Evolutionary conservation across 2,797 vertebrate species (phyloP).

Genomic region (Scyliorhinus canicula): DNA sequence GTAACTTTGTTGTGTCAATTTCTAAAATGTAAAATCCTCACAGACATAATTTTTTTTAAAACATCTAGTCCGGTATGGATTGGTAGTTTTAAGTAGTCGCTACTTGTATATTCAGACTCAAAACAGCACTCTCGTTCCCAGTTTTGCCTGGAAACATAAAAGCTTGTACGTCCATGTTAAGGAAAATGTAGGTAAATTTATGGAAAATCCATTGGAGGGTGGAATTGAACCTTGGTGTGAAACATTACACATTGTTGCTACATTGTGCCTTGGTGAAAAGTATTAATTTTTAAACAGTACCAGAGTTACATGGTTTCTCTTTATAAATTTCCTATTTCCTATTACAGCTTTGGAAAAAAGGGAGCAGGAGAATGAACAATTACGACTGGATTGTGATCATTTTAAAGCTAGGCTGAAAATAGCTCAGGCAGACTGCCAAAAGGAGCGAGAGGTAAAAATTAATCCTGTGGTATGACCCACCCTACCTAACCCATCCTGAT

Average conservation of each 20-base stretch:
- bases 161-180: background rate
- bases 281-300: background rate
- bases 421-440: slow-evolving; percentile 66
- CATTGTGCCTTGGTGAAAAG: background rate
- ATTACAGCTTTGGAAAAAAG: slow-evolving; percentile 60
- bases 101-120: background rate
- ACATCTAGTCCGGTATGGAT: background rate
- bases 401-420: slow-evolving; percentile 71
- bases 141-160: background rate
- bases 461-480: background rate
- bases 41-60: too few species aligned
- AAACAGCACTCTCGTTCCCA: background rate
- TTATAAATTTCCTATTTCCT: background rate
- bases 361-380: slow-evolving; percentile 65
- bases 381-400: slow-evolving; percentile 72
- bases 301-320: background rate
- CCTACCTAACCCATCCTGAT: background rate
- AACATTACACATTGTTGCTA: background rate
- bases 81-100: background rate
- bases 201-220: background rate
- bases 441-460: slow-evolving; percentile 72
- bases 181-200: background rate
- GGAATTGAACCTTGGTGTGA: background rate
- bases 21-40: too few species aligned
- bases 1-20: too few species aligned